Conservation (phyloP, 2,113 vertebrate species). For the Peromyscus polionotus region DNA sequence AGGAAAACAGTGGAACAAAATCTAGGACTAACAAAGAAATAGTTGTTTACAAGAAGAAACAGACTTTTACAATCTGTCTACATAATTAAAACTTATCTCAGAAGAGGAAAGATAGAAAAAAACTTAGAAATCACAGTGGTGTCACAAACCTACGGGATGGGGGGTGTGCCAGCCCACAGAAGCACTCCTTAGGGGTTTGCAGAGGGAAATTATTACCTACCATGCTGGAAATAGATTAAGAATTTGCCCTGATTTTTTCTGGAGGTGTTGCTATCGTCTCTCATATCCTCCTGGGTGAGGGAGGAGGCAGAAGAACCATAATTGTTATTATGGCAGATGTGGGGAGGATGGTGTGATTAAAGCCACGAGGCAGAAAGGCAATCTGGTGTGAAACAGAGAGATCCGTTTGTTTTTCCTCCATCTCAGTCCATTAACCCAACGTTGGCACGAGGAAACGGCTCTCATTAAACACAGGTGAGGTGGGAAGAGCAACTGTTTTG, state of each 20-base stretch:
- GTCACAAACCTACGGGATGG: constrained; percentile 46
- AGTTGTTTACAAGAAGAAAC: constrained; percentile 72
- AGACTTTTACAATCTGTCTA: constrained; percentile 74
- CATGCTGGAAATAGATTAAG: constrained; percentile 67
- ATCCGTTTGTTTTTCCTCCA: constrained; percentile 68
- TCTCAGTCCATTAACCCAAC: constrained; percentile 77
- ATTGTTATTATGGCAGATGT: constrained; percentile 81
- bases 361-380: constrained; percentile 82
- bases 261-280: constrained; percentile 53
- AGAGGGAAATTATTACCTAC: constrained; percentile 74
- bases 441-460: constrained; percentile 64
- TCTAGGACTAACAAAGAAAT: constrained; percentile 68
- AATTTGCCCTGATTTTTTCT: constrained; percentile 67
- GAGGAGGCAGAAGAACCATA: constrained; percentile 63
- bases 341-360: constrained; percentile 77
- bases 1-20: constrained; percentile 62
- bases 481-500: not conserved
- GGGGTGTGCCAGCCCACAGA: constrained; percentile 42
- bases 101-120: constrained; percentile 57
- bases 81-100: constrained; percentile 76
- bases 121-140: constrained; percentile 69
- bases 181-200: constrained; percentile 47
- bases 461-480: constrained; percentile 83
- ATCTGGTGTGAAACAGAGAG: constrained; percentile 74
- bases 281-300: constrained; percentile 68